These are phyloP conservation scores for Drosophila sproati DNA, from an alignment of 1,140 invertebrate genomes.

Conservation along the genomic window DNA sequence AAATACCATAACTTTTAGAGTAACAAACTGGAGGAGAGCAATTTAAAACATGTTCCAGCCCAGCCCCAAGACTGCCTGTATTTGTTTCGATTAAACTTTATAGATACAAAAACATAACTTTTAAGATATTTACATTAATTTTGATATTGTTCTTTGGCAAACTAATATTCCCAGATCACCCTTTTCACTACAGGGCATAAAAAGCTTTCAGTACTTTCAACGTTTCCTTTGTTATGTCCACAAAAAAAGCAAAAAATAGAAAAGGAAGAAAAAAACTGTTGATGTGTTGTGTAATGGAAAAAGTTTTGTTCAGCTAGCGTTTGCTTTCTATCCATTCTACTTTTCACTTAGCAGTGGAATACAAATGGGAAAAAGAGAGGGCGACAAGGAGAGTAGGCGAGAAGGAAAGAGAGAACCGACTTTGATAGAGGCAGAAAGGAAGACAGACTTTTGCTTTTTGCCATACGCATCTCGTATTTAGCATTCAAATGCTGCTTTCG, in stretches of 20 bases:
- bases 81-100: too few relatives aligned
- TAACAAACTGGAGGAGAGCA: too few relatives aligned
- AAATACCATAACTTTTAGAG: background rate
- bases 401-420: background rate
- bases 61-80: too few relatives aligned
- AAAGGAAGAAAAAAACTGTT: constrained; percentile 69
- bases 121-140: background rate
- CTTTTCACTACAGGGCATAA: constrained; percentile 57
- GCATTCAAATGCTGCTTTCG: constrained; percentile 37
- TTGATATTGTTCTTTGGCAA: constrained; percentile 39
- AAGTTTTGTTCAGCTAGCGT: constrained; percentile 78
- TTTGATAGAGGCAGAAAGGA: constrained; percentile 16
- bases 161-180: constrained; percentile 57
- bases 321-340: constrained; percentile 77
- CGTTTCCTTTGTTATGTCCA: constrained; percentile 74
- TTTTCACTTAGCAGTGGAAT: constrained; percentile 70
- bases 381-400: background rate
- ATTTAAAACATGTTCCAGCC: too few relatives aligned
- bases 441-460: constrained; percentile 59
- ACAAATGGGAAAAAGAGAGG: constrained; percentile 29
- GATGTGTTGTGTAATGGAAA: constrained; percentile 81
- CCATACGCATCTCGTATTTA: constrained; percentile 44
- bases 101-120: too few relatives aligned
- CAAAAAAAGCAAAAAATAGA: constrained; percentile 51
- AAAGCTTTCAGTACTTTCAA: constrained; percentile 80